Base-by-base conservation (phyloP, 2,797 vertebrate genomes). In the Benthosema pterotum region DNA sequence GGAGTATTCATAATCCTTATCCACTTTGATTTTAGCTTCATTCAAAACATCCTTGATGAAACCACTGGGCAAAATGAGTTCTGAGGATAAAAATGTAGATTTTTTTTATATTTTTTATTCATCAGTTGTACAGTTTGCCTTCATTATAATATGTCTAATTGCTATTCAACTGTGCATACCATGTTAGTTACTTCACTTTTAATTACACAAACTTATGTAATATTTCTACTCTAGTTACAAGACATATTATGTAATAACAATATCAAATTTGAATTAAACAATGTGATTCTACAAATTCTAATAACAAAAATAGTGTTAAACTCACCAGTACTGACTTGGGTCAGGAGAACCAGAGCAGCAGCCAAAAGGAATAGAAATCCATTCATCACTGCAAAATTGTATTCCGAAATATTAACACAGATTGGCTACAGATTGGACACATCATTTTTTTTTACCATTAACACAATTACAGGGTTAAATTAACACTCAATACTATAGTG, bases 1-100 rank as follows among this genome's bases (percentile, higher is more conserved):
- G 0, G 92, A 93, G n/a, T 61, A 83, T 5, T 83, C 83, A 59
- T 95, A 95, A 3, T 92, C 90, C 0, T 66, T 63, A 25, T 95
- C 93, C 56, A 95, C 93, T 0, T 71, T 70, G 7, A 11, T 50
- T 67, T 88, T 95, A 12, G 94, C 94, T 28, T 85, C 65, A 0
- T 74, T 59, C 56, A 93, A 87, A 0, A 87, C 86, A 2, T 28
- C 69, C 65, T 78, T 50, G 7, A 91, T 80, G 6, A 14, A 17
- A 19, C 42, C 60, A 7, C 32, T 55, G 38, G 48, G 82, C 42
- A 82, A 19, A 11, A 2, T 50, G 1, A 32, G 3, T 2, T 76
- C 82, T 84, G 65, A 28, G 52, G 49, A 1, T n/a, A 47, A 22
- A 48, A 38, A 52, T 15, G 43, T 16, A 28, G 17, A 4, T 4